phyloP scores from a whole-genome alignment of 2,113 vertebrate genomes.

The Leucoraja erinaceus region DNA sequence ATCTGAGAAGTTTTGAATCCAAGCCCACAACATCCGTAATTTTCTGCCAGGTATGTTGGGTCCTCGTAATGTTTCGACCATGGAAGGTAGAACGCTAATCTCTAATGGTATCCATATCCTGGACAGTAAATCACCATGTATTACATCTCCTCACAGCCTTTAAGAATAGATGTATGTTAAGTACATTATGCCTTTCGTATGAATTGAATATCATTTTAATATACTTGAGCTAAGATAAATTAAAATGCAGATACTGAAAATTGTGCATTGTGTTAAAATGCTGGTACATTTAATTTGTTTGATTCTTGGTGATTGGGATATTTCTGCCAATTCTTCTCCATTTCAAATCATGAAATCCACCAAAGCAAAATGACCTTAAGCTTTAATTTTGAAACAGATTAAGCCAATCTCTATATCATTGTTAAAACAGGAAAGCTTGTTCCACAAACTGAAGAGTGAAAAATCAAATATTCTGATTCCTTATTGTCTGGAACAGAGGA shows the following conservation, averaged over 20 bases:
- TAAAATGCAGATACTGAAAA: background rate
- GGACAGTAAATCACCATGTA: background rate
- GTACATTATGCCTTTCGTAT: background rate
- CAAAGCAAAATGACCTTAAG: background rate
- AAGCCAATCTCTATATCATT: background rate
- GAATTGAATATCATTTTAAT: background rate
- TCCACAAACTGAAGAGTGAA: background rate
- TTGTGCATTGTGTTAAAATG: background rate
- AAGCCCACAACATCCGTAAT: background rate
- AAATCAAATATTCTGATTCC: background rate
- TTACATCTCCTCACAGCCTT: background rate
- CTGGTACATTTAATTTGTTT: background rate
- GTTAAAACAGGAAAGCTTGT: background rate
- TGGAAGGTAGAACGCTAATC: background rate
- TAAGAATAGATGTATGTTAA: background rate
- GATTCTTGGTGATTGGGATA: background rate
- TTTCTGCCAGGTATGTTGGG: background rate
- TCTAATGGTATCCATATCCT: background rate
- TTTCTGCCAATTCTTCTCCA: background rate
- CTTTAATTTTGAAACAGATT: background rate
- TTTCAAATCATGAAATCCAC: background rate
- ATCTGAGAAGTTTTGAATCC: background rate
- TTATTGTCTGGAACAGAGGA: background rate
- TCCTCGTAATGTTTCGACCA: background rate
- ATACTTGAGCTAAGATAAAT: background rate